Percentiles rank a stretch among this genome's conserved stretches.
Conservation (phyloP, 2,888 invertebrate genomes). For the Clunio marinus region DNA sequence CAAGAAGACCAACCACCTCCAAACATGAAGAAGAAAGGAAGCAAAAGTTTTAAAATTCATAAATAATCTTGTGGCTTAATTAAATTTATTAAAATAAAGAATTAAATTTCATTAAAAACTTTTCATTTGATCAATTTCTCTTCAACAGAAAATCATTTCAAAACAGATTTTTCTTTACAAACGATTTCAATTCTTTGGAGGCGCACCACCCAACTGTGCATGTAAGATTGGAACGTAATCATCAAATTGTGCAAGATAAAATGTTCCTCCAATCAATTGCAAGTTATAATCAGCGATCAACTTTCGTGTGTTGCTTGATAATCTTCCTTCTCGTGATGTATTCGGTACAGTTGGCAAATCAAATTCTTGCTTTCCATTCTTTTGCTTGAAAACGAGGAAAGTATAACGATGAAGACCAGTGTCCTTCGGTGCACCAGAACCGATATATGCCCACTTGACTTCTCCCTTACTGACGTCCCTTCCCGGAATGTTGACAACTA, state of each 20-base stretch:
- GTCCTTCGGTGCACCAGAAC: constrained; percentile 63
- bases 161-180: too few relatives aligned
- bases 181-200: constrained; percentile 14
- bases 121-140: too few relatives aligned
- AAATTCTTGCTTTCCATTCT: constrained; percentile 51
- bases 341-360: constrained; percentile 11
- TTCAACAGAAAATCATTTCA: too few relatives aligned
- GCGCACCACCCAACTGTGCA: constrained; percentile 57
- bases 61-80: background rate
- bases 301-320: constrained; percentile 58
- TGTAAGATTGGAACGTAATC: constrained; percentile 76
- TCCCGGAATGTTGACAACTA: constrained; percentile 52
- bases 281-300: constrained; percentile 73
- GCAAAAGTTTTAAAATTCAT: background rate
- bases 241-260: constrained; percentile 75
- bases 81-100: background rate
- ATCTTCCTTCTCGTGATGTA: constrained; percentile 50
- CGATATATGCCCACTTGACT: constrained; percentile 55
- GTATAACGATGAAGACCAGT: constrained; percentile 58
- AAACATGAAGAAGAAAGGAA: background rate
- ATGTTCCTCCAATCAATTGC: constrained; percentile 75
- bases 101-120: background rate
- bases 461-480: constrained; percentile 55
- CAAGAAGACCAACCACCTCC: background rate
- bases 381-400: constrained; percentile 60